Conservation (phyloP, 1,140 invertebrate species). For the Monochamus saltuarius region DNA sequence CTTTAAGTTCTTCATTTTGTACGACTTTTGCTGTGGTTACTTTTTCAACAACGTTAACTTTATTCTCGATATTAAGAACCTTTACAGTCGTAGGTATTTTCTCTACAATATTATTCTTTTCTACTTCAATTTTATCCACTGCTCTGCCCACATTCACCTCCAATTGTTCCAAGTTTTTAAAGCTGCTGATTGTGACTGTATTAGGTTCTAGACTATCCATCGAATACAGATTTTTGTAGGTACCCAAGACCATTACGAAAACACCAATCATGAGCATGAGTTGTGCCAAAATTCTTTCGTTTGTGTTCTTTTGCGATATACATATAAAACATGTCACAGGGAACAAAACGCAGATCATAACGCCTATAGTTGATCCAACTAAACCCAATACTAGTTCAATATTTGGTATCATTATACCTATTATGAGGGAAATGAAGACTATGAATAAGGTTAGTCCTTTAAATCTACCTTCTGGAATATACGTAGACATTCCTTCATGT, state of each 20-base stretch:
- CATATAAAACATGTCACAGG: slow-evolving; percentile 78
- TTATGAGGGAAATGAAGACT: slow-evolving; percentile 70
- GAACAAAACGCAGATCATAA: slow-evolving; percentile 90
- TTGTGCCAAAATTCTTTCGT: slow-evolving; percentile 71
- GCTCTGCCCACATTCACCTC: background rate
- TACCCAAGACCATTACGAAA: slow-evolving; percentile 80
- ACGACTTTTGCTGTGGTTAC: slow-evolving; percentile 11
- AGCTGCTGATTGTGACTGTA: background rate
- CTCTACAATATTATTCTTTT: background rate
- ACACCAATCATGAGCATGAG: slow-evolving; percentile 74
- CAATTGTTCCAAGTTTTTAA: background rate
- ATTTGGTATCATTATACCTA: slow-evolving; percentile 78
- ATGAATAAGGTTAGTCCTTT: slow-evolving; percentile 77
- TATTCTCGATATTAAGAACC: slow-evolving; percentile 1
- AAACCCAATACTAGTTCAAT: slow-evolving; percentile 92
- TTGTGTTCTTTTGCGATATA: slow-evolving; percentile 71
- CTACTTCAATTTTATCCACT: too few species aligned
- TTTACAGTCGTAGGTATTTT: slow-evolving; percentile 6
- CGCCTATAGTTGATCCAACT: slow-evolving; percentile 91
- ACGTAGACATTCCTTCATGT: slow-evolving; percentile 58
- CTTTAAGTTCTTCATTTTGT: slow-evolving; percentile 24
- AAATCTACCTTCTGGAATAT: slow-evolving; percentile 80
- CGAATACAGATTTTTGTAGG: slow-evolving; percentile 81
- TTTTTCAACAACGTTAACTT: background rate
- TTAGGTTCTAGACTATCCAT: slow-evolving; percentile 59